Base-by-base conservation (phyloP, 2,113 vertebrate genomes). In the Psettodes erumei region DNA sequence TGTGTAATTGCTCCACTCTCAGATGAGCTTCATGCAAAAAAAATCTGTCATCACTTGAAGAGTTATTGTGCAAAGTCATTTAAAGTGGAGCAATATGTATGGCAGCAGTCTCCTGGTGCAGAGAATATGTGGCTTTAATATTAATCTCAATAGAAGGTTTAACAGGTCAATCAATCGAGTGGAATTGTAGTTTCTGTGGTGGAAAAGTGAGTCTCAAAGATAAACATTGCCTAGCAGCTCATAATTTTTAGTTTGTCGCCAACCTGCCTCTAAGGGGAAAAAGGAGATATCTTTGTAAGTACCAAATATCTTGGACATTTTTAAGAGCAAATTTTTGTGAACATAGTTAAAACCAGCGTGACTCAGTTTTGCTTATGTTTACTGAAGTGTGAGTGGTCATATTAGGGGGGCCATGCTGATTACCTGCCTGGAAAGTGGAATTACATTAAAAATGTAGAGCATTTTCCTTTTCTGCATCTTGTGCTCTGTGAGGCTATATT, bases 131-230 rank as follows among this genome's bases (percentile, higher is more conserved):
- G 45, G 45, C 43, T 67, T 72, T 40, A 33, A 75, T 75, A 85
- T 83, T 78, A 70, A 79, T 85, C 77, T 81, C 61, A 83, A 48
- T 71, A 42, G 59, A 78, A 53, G 35, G 7, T 63, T 79, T 47
- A 87, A 81, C 21, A 71, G 81, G 55, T 59, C 27, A 61, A 81
- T 85, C 38, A 64, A 70, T 85, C 74, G 40, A 30, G 16, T n/a
- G 16, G 69, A 77, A 77, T 71, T 25, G 71, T 58, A 27, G 40
- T 64, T 71, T 43, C 8, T 37, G 28, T 55, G 48, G 25, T 62
- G 43, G 38, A 69, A 67, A 78, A 74, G 63, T 68, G 38, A 77
- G 47, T 23, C 71, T 74, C 38, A 32, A 27, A 82, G 72, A 77
- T 69, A 75, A 72, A 77, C 71, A 54, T 65, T 59, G 32, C 48